Conservation (phyloP, 1,140 invertebrate genomes). For the Aphis craccivora region DNA sequence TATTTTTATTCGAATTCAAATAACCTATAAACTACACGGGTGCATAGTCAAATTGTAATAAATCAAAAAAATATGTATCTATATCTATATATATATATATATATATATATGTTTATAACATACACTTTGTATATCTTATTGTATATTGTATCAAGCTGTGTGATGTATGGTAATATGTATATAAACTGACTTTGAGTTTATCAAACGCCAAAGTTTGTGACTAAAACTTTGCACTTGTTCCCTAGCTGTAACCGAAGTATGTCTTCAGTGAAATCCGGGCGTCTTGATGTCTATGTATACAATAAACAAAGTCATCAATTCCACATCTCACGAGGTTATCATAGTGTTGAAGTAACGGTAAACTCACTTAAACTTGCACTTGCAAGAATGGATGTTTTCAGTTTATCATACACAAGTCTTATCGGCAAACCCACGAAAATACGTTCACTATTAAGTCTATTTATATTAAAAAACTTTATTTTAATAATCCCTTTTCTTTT, state of each 20-base stretch:
- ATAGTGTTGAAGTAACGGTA: background rate
- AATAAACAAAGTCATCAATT: slow-evolving; percentile 22
- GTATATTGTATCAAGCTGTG: background rate
- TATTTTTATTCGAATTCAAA: background rate
- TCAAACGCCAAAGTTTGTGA: background rate
- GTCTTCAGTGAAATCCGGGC: background rate
- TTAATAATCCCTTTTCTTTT: background rate
- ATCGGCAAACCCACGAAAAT: background rate
- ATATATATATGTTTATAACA: too few species aligned
- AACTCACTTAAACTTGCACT: slow-evolving; percentile 32
- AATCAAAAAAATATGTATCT: background rate
- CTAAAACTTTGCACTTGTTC: background rate
- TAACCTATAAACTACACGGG: background rate
- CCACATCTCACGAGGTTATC: slow-evolving; percentile 10
- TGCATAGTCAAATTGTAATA: background rate
- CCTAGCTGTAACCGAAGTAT: slow-evolving; percentile 3
- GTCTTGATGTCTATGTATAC: slow-evolving; percentile 8
- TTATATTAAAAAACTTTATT: slow-evolving; percentile 32
- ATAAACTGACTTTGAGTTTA: slow-evolving; percentile 3
- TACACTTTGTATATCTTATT: background rate
- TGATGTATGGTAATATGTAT: background rate
- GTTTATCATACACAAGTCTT: background rate
- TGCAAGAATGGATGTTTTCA: slow-evolving; percentile 26
- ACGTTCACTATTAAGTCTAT: background rate
- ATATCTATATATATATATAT: too few species aligned